Conservation (phyloP, 1,140 invertebrate species). For the Lucilia cuprina region DNA sequence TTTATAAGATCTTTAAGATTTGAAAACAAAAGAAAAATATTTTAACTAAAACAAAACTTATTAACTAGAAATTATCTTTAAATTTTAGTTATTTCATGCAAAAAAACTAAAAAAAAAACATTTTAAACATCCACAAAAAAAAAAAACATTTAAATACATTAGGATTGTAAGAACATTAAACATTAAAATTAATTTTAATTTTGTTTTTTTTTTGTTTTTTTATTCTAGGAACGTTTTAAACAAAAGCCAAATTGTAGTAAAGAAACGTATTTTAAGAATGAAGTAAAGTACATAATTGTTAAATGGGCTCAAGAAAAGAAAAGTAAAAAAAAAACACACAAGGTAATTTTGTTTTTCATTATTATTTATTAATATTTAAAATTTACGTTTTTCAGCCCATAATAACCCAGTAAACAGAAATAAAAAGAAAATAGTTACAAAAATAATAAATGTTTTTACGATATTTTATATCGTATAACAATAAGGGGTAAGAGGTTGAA, state of each 20-base stretch:
- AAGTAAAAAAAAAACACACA: too few species aligned
- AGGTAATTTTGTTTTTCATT: too few species aligned
- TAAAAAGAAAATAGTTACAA: background rate
- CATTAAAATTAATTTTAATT: too few species aligned
- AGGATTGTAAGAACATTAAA: background rate
- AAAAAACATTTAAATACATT: background rate
- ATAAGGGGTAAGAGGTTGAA: background rate
- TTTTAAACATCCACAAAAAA: background rate
- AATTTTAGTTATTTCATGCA: background rate
- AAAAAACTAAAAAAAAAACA: background rate
- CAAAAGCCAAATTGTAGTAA: too few species aligned
- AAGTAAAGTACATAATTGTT: too few species aligned
- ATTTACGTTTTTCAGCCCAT: too few species aligned
- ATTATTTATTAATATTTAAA: too few species aligned
- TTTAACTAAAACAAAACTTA: background rate
- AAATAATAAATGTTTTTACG: background rate
- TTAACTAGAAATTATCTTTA: background rate
- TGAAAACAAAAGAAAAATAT: background rate
- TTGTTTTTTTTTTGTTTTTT: background rate
- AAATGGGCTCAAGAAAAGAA: too few species aligned
- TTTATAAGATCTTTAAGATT: slow-evolving; percentile 17
- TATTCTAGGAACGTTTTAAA: background rate
- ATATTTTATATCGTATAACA: background rate
- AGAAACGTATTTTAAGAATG: too few species aligned
- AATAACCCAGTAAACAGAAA: background rate